Evolutionary conservation across 2,113 vertebrate genomes (phyloP), one percentile per base, ranked within the genome.

Genomic region (Pedionomus torquatus): DNA sequence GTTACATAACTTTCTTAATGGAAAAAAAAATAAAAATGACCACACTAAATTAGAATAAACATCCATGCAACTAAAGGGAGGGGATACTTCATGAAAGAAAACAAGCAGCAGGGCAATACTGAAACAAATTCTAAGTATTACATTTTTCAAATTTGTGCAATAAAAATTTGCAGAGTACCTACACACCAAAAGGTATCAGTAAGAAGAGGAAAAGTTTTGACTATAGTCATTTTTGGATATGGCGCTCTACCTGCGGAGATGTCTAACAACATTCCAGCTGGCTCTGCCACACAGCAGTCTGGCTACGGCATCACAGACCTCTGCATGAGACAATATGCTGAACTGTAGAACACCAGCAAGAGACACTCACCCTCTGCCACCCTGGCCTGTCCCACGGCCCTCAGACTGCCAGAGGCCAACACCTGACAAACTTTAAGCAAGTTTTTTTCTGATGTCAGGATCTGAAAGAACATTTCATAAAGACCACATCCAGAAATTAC

Each of bases 291-390:
- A 52, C 24, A 69, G 48, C 60, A 74, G 35, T 8, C 25, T 23
- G 37, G 41, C 44, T 60, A 28, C 15, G 61, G 72, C 48, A 60
- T 8, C 39, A 48, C 0, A 3, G 10, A 92, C 43, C 41, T 60
- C 68, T 0, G 4, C 48, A 33, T 0, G 24, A 46, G 33, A 72
- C n/a, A 18, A 61, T 6, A 0, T 24, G 16, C 17, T 46, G 7
- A 52, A 46, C 7, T 21, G 30, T 77, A 44, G 64, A 70, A 60
- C 35, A 44, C 5, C 28, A 66, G 60, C 43, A 75, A 17, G 2
- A 23, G 18, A 17, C 70, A 10, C 43, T 46, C 39, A 51, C 15
- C 52, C n/a, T 9, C 33, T 14, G 25, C 10, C 52, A 61, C 33
- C 18, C 54, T 35, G n/a, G 43, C 39, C 31, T 30, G 7, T 6